These are phyloP conservation scores for Osmoderma eremita DNA, from an alignment of 2,888 invertebrate genomes.

Conservation along the genomic window DNA sequence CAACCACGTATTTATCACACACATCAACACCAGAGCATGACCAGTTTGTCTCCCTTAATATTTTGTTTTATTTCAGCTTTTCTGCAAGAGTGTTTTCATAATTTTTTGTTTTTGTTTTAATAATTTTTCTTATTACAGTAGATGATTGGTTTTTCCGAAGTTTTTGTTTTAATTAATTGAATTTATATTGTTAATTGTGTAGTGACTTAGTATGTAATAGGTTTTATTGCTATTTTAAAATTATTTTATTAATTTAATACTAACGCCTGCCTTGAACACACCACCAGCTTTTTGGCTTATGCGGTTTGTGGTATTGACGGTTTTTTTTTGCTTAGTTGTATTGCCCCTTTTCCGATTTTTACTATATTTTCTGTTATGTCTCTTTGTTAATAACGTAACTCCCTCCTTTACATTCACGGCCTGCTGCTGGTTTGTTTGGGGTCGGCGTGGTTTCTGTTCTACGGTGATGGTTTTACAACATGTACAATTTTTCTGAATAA, in stretches of 20 bases:
- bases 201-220: slow-evolving; percentile 43
- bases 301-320: slow-evolving; percentile 47
- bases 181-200: slow-evolving; percentile 44
- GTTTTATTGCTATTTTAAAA: slow-evolving; percentile 40
- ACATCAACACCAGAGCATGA: slow-evolving; percentile 36
- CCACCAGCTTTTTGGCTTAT: slow-evolving; percentile 38
- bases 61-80: slow-evolving; percentile 46
- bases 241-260: slow-evolving; percentile 35
- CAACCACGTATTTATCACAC: slow-evolving; percentile 15
- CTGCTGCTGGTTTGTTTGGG: slow-evolving; percentile 36
- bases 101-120: slow-evolving; percentile 29
- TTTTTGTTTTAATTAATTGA: slow-evolving; percentile 41
- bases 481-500: slow-evolving; percentile 62
- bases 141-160: slow-evolving; percentile 30
- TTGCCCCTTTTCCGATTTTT: slow-evolving; percentile 16
- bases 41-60: slow-evolving; percentile 41
- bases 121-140: slow-evolving; percentile 36
- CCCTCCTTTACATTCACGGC: slow-evolving; percentile 10
- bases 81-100: slow-evolving; percentile 49
- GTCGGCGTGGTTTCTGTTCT: slow-evolving; percentile 43
- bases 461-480: slow-evolving; percentile 60
- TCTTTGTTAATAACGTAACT: slow-evolving; percentile 12
- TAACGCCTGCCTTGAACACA: slow-evolving; percentile 51
- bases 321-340: slow-evolving; percentile 39
- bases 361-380: slow-evolving; percentile 8